Base-by-base conservation (phyloP, 2,888 invertebrate genomes). In the Latrodectus elegans region DNA sequence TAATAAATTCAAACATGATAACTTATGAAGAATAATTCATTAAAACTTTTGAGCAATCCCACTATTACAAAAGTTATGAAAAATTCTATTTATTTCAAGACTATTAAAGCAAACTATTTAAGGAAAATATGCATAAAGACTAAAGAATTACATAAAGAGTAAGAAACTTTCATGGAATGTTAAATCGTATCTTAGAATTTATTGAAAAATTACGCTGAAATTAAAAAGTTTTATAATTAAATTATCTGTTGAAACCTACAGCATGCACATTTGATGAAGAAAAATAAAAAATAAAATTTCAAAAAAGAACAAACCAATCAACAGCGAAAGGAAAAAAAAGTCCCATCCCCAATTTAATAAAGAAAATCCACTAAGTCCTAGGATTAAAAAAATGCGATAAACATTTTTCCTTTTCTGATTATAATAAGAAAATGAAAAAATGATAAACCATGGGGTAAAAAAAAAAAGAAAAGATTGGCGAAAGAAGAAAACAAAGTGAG, bases 401-500 rank as follows among this genome's bases (percentile, higher is more conserved):
- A 88, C 88, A 88, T 88, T 88, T 88, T 88, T 83, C 88, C 78
- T 88, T 88, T 86, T 83, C 88, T 83, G 82, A 88, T 88, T 88
- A 88, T 88, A 88, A 88, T 88, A 88, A 88, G 88, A 83, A 83
- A 88, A 83, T 82, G 88, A 88, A 88, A 83, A 88, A 88, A 88
- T 78, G 78, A 88, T 83, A 83, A 86, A 86, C 79, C 74, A 60
- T 70, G 64, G 22, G 78, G 49, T 22, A 3, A 26, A 81, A 81
- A 79, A 81, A 84, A 49, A 76, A 77, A 60, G 74, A 26, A 55
- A 85, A 81, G 81, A 22, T 80, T 81, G 72, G 81, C 72, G 84
- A 88, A 80, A 88, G 83, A 88, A 84, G 75, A 82, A 86, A 81
- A 86, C 76, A 86, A 81, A 60, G 11, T 15, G 12, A 60, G 60